Evolutionary conservation across 2,888 invertebrate species (phyloP).

Genomic region (Lithosia quadra): DNA sequence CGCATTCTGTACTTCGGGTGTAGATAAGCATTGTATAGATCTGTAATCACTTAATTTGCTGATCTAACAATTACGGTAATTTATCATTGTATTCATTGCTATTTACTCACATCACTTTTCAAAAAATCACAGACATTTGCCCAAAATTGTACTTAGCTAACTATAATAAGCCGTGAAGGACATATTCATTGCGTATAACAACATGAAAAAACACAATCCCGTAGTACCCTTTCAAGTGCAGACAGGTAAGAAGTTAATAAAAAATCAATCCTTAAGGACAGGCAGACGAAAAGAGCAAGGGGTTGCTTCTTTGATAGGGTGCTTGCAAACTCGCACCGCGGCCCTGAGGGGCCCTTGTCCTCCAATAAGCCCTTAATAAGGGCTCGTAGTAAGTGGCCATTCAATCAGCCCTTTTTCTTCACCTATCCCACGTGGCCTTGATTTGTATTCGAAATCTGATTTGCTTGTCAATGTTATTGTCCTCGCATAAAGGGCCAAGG

Average conservation of each 20-base stretch:
- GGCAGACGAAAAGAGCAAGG: conserved; percentile 82
- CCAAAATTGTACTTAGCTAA: conserved; percentile 26
- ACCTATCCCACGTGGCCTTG: conserved; percentile 82
- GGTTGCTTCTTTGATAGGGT: conserved; percentile 74
- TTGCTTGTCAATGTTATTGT: conserved; percentile 78
- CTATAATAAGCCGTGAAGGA: conserved; percentile 50
- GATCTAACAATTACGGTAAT: not conserved
- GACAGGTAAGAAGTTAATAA: conserved; percentile 69
- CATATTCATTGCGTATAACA: conserved; percentile 49
- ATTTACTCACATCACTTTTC: not conserved
- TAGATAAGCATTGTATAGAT: too few species aligned
- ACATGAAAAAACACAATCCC: conserved; percentile 59
- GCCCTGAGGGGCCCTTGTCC: conserved; percentile 72
- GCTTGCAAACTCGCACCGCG: conserved; percentile 61
- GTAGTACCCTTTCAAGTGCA: conserved; percentile 50
- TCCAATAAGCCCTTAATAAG: conserved; percentile 83
- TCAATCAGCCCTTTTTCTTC: conserved; percentile 78
- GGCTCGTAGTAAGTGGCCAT: conserved; percentile 70
- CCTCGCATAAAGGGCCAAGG: conserved; percentile 67
- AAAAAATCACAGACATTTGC: conserved; percentile 24
- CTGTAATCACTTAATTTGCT: too few species aligned
- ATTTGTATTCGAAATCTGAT: conserved; percentile 78
- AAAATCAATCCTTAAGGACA: conserved; percentile 68
- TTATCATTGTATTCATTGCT: not conserved
- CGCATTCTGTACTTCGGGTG: too few species aligned